Conservation (phyloP, 2,888 invertebrate genomes). For the Drosophila mettleri region DNA sequence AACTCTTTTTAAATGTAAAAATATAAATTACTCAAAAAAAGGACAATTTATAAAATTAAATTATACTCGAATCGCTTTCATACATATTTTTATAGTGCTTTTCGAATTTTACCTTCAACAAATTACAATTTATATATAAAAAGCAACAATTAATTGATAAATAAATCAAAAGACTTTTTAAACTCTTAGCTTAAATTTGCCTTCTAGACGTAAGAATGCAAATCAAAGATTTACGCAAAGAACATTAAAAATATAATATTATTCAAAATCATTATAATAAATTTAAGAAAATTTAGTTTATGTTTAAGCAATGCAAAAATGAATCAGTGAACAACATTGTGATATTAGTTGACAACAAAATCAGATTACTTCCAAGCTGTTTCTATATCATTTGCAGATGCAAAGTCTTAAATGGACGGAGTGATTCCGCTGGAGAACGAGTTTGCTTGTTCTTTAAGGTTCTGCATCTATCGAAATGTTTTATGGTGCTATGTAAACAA, state of each 20-base stretch:
- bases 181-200: conserved; percentile 79
- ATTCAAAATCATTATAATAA: conserved; percentile 22
- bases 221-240: conserved; percentile 50
- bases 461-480: conserved; percentile 47
- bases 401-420: neutral
- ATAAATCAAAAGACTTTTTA: conserved; percentile 70
- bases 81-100: conserved; percentile 81
- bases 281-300: conserved; percentile 34
- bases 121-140: conserved; percentile 23
- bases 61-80: conserved; percentile 78
- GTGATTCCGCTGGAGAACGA: neutral
- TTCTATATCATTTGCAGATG: conserved; percentile 58
- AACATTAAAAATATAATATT: conserved; percentile 27
- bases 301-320: conserved; percentile 39
- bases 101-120: conserved; percentile 66
- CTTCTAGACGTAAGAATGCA: conserved; percentile 69
- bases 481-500: conserved; percentile 71
- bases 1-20: conserved; percentile 33
- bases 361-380: conserved; percentile 78
- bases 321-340: conserved; percentile 79
- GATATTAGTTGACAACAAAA: conserved; percentile 80
- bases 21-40: conserved; percentile 35
- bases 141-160: conserved; percentile 64
- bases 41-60: conserved; percentile 21
- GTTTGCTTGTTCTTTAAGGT: conserved; percentile 53